Evolutionary conservation across 2,888 invertebrate genomes (phyloP), one percentile per base, ranked within the genome.

Genomic region (Drosophila trichaetosa): DNA sequence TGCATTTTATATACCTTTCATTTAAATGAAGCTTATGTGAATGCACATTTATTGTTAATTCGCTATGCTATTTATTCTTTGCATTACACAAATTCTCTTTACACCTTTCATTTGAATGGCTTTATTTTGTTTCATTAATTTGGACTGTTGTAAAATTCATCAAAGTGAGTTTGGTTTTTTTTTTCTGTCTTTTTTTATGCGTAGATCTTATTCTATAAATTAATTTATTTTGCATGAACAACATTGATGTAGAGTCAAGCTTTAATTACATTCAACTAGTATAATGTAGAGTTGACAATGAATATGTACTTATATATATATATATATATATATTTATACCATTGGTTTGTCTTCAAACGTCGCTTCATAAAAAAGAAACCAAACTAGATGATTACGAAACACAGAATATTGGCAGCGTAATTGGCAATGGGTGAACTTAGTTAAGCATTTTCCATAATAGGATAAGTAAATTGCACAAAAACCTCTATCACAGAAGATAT

Each of bases 111-210:
- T 46, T 13, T 16, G 21, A 46, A 46, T 7, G 46, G 46, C 46
- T 46, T n/a, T 31, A n/a, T 46, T 61, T 58, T 62, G 52, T 83
- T 81, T 83, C 66, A 74, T 66, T 87, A 73, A 64, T 82, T 87
- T 87, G 90, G 87, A 90, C 90, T 80, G 89, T 76, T 84, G 87
- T 88, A 87, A 90, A 89, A 90, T 90, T 83, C 89, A 83, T 90
- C 82, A 79, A 86, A 88, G 89, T 79, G 63, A 48, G 60, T 68
- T 63, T 24, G 52, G 58, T 69, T 69, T 59, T 49, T 59, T 49
- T 21, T 62, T 36, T 61, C 46, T 31, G 49, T 61, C 68, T 70
- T 59, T 48, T 48, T 31, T 60, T 60, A 34, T 52, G 61, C 56
- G 27, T 59, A 76, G 58, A 68, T 73, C 77, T 80, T 66, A 66